Evolutionary conservation across 2,113 vertebrate genomes (phyloP), one percentile per base, ranked within the genome.

Genomic region (Lampris incognitus): DNA sequence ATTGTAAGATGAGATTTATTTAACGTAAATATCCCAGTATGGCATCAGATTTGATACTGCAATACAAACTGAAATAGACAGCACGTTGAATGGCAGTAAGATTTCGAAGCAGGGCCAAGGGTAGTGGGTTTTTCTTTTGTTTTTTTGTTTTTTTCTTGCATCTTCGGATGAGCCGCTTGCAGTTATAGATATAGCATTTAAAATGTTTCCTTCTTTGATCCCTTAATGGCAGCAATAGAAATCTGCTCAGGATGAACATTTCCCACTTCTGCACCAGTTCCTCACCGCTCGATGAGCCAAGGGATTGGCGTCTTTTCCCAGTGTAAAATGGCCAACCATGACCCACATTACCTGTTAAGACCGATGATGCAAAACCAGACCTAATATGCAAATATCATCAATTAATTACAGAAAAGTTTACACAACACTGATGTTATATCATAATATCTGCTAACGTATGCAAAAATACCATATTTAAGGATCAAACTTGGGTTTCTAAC

Each of bases 301-400:
- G 73, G 84, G 70, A 67, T 66, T 72, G 59, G 63, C 74, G 78
- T 81, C 83, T 78, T 79, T 76, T 71, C 76, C 56, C 67, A 68
- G 78, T 70, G 62, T 68, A 52, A 11, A 67, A 42, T 41, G 37
- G 59, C 56, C 68, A 58, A 70, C 79, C 9, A 40, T 11, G 59
- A 10, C 59, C 59, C 39, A 24, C 24, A 44, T 44, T 76, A 89
- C 73, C 60, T 75, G 74, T 74, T 68, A 78, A 48, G 69, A 85
- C 67, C 52, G 38, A 69, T 5, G 42, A 57, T 71, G 78, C 67
- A 72, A 40, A 8, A 73, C 64, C 50, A 9, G 50, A 52, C 24
- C 24, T 24, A 24, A 24, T 24, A 24, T 24, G 24, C 24, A 24
- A 24, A 24, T 24, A 24, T 24, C 24, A 24, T 24, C 24, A 24